Evolutionary conservation across 1,140 invertebrate genomes (phyloP).

Genomic region (Drosophila fuyamai): DNA sequence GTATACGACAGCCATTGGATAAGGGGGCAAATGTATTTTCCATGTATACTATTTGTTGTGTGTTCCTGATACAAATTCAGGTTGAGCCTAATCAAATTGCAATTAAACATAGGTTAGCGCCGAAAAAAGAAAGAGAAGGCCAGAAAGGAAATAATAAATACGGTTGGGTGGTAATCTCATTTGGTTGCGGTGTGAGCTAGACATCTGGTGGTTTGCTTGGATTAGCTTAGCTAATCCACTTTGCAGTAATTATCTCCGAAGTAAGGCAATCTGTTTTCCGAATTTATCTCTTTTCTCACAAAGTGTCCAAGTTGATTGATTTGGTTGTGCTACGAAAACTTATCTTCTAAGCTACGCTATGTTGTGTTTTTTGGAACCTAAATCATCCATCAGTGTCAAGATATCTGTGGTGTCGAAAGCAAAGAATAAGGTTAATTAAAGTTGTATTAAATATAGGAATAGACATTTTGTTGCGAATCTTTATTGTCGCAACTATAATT

Average conservation of each 20-base stretch:
- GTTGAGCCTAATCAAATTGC: conserved; percentile 23
- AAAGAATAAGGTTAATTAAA: conserved; percentile 17
- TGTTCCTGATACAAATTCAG: not conserved
- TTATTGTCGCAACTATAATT: not conserved
- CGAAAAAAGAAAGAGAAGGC: not conserved
- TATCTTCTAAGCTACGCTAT: conserved; percentile 20
- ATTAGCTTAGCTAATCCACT: conserved; percentile 45
- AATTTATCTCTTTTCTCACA: conserved; percentile 6
- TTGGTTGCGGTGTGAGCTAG: conserved; percentile 2
- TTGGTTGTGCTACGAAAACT: conserved; percentile 7
- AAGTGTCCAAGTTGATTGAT: conserved; percentile 43
- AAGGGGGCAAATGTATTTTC: conserved; percentile 9
- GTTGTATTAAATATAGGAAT: not conserved
- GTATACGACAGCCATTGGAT: not conserved
- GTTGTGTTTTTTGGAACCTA: not conserved
- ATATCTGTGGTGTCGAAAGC: not conserved
- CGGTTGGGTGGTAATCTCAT: conserved; percentile 12
- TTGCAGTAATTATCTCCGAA: conserved; percentile 37
- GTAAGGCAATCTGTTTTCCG: conserved; percentile 28
- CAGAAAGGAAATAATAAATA: conserved; percentile 28
- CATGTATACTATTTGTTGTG: conserved; percentile 5
- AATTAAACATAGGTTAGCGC: conserved; percentile 16
- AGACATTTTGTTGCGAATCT: too few species aligned
- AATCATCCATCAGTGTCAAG: conserved; percentile 48
- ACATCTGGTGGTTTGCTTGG: conserved; percentile 19